These are phyloP conservation scores for Imbricaverruca yamaguchii DNA, from an alignment of 2,888 invertebrate genomes.

Conservation along the genomic window DNA sequence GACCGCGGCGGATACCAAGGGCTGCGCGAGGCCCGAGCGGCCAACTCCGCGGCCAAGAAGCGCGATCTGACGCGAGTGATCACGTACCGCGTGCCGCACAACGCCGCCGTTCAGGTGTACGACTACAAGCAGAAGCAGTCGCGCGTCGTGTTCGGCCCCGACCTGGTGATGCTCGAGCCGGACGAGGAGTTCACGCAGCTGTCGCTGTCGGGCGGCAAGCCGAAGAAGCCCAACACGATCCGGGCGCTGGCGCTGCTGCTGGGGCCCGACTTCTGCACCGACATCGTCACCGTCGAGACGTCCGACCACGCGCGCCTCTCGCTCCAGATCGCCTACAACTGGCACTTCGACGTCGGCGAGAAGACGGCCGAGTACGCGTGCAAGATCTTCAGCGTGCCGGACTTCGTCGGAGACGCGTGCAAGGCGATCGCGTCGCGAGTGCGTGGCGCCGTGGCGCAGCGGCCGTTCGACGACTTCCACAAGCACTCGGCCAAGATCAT, in stretches of 20 bases:
- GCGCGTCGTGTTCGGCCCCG: constrained; percentile 48
- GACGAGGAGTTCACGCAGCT: constrained; percentile 49
- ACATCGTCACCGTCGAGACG: constrained; percentile 47
- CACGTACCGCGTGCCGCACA: constrained; percentile 46
- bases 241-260: constrained; percentile 45
- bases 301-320: constrained; percentile 47
- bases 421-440: constrained; percentile 47
- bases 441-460: constrained; percentile 46
- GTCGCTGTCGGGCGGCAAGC: constrained; percentile 46
- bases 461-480: constrained; percentile 48
- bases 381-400: constrained; percentile 47
- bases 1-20: constrained; percentile 38
- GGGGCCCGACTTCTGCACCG: constrained; percentile 49
- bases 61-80: constrained; percentile 42
- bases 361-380: constrained; percentile 39
- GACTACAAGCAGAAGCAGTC: constrained; percentile 49
- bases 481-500: constrained; percentile 48
- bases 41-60: background rate
- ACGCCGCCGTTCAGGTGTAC: constrained; percentile 48
- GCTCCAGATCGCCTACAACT: constrained; percentile 47
- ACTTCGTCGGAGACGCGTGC: constrained; percentile 48
- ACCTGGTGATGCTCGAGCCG: constrained; percentile 47
- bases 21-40: constrained; percentile 22
- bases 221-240: constrained; percentile 46
- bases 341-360: constrained; percentile 44